Evolutionary conservation across 2,888 invertebrate species (phyloP).

Genomic region (Agapetus fuscipes): DNA sequence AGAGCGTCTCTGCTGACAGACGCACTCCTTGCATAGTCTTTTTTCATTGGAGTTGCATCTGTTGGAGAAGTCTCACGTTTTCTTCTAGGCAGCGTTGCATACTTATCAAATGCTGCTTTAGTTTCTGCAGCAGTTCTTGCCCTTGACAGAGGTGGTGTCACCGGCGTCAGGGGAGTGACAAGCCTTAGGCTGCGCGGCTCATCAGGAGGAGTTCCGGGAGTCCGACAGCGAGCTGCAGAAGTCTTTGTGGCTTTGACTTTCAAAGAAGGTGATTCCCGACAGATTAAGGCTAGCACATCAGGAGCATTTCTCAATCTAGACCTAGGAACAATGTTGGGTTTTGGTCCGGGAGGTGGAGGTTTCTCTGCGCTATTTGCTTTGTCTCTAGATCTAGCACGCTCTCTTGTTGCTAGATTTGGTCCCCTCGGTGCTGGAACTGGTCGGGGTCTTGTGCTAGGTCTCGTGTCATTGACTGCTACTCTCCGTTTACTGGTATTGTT

Average conservation of each 20-base stretch:
- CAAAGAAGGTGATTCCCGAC: constrained; percentile 39
- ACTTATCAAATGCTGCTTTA: constrained; percentile 55
- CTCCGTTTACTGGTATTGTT: constrained; percentile 45
- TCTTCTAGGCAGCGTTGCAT: constrained; percentile 68
- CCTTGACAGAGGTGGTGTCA: constrained; percentile 21
- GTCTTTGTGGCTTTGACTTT: constrained; percentile 44
- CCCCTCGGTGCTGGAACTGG: constrained; percentile 44
- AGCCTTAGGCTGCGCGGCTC: constrained; percentile 43
- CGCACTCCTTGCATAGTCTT: constrained; percentile 16
- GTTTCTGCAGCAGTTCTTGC: constrained; percentile 24
- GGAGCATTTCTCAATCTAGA: constrained; percentile 32
- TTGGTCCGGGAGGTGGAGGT: constrained; percentile 35
- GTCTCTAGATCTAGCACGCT: constrained; percentile 51
- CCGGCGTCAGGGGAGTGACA: constrained; percentile 51
- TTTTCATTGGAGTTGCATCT: constrained; percentile 27
- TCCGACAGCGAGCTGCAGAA: constrained; percentile 49
- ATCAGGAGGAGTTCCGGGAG: constrained; percentile 55
- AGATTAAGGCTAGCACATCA: constrained; percentile 43
- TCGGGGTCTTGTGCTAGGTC: constrained; percentile 36
- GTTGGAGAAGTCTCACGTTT: constrained; percentile 52
- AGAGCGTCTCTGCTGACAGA: constrained; percentile 27
- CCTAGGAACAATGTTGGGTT: constrained; percentile 32
- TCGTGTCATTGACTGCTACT: constrained; percentile 46
- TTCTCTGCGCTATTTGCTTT: constrained; percentile 44
- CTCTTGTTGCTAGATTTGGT: constrained; percentile 43